phyloP scores from a whole-genome alignment of 1,140 invertebrate genomes.

The Eueides isabella region DNA sequence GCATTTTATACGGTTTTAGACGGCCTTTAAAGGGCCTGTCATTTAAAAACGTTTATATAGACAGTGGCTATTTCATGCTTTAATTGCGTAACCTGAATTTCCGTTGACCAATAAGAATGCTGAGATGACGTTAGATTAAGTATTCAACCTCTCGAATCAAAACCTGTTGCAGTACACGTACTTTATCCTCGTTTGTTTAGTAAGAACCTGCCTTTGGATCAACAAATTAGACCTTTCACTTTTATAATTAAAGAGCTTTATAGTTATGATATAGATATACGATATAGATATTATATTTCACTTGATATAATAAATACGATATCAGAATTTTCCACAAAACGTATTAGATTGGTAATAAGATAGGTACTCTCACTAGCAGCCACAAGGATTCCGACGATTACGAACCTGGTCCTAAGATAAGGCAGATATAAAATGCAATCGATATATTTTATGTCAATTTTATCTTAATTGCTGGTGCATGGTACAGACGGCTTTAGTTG shows the following conservation, averaged over 20 bases:
- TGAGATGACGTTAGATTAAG: slow-evolving; percentile 50
- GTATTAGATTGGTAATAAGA: slow-evolving; percentile 45
- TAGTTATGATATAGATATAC: not conserved
- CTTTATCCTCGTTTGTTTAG: slow-evolving; percentile 18
- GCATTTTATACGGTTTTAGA: slow-evolving; percentile 12
- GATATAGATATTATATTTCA: not conserved
- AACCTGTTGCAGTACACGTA: slow-evolving; percentile 20
- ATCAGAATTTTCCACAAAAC: slow-evolving; percentile 40
- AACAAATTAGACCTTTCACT: slow-evolving; percentile 12
- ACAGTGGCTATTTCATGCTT: slow-evolving; percentile 50
- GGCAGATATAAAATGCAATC: slow-evolving; percentile 59
- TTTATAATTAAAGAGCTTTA: slow-evolving; percentile 10
- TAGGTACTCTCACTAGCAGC: slow-evolving; percentile 56
- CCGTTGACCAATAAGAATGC: slow-evolving; percentile 50
- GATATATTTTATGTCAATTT: slow-evolving; percentile 67
- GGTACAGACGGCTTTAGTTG: slow-evolving; percentile 69
- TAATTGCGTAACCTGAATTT: slow-evolving; percentile 63
- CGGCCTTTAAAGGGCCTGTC: slow-evolving; percentile 32
- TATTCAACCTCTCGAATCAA: slow-evolving; percentile 40
- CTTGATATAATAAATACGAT: slow-evolving; percentile 11
- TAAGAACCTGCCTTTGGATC: slow-evolving; percentile 7
- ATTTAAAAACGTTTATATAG: slow-evolving; percentile 48
- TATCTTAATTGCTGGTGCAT: slow-evolving; percentile 69
- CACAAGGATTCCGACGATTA: slow-evolving; percentile 63
- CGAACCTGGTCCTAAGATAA: slow-evolving; percentile 54